Evolutionary conservation across 1,140 invertebrate genomes (phyloP).

Genomic region (Tyrophagus putrescentiae): DNA sequence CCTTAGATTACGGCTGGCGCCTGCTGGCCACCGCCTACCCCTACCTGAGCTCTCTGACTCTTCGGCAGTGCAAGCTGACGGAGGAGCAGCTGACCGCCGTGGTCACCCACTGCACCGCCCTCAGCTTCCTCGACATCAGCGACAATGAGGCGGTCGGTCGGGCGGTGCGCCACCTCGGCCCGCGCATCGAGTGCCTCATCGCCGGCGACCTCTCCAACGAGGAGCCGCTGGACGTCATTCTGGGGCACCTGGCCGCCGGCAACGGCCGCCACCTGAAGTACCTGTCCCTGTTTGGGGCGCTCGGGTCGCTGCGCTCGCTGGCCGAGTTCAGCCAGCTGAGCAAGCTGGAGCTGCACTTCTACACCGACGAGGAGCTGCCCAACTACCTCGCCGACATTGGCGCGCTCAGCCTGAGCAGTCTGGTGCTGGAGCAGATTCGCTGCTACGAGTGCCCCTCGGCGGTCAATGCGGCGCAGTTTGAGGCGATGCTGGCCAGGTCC

Average conservation of each 20-base stretch:
- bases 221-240: neutral
- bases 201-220: slow-evolving; percentile 12
- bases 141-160: neutral
- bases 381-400: slow-evolving; percentile 16
- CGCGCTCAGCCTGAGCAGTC: neutral
- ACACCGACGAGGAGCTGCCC: slow-evolving; percentile 11
- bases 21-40: slow-evolving; percentile 1
- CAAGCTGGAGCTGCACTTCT: slow-evolving; percentile 10
- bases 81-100: slow-evolving; percentile 14
- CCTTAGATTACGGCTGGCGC: slow-evolving; percentile 15
- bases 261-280: slow-evolving; percentile 4
- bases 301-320: neutral
- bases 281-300: slow-evolving; percentile 8
- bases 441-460: slow-evolving; percentile 12
- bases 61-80: slow-evolving; percentile 14
- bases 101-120: neutral
- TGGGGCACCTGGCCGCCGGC: neutral
- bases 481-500: slow-evolving; percentile 4
- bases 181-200: slow-evolving; percentile 9
- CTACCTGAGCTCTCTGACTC: slow-evolving; percentile 1
- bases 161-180: neutral
- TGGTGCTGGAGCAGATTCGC: slow-evolving; percentile 18
- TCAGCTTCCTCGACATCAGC: slow-evolving; percentile 6
- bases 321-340: neutral
- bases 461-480: slow-evolving; percentile 5